Evolutionary conservation across 2,797 vertebrate genomes (phyloP).

Genomic region (Lithobates pipiens): DNA sequence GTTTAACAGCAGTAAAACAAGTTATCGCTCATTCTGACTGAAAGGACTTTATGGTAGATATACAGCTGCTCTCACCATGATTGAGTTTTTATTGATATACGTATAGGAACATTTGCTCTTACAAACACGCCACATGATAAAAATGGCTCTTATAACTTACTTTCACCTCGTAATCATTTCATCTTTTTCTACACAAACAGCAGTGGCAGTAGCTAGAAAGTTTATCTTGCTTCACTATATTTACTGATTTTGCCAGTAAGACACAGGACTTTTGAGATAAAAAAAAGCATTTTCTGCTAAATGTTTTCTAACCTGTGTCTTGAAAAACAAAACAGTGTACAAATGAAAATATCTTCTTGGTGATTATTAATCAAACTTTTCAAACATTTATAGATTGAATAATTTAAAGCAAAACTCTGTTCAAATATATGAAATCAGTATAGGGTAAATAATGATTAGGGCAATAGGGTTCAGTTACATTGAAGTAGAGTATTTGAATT

Average conservation of each 20-base stretch:
- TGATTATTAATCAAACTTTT: too few relatives aligned
- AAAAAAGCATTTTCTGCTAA: neutral
- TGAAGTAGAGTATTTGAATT: too few relatives aligned
- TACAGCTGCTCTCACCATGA: slow-evolving; percentile 42
- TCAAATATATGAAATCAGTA: too few relatives aligned
- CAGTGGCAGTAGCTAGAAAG: slow-evolving; percentile 28
- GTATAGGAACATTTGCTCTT: slow-evolving; percentile 52
- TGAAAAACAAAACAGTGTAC: neutral
- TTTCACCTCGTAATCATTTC: slow-evolving; percentile 43
- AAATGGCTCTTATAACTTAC: slow-evolving; percentile 48
- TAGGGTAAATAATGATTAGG: too few relatives aligned
- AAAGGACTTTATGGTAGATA: slow-evolving; percentile 55
- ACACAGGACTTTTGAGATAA: neutral
- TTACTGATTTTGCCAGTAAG: neutral
- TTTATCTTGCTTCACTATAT: slow-evolving; percentile 35
- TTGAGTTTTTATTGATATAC: slow-evolving; percentile 60
- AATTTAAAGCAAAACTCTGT: too few relatives aligned
- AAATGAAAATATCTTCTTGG: neutral
- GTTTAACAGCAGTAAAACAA: slow-evolving; percentile 46
- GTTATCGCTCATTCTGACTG: slow-evolving; percentile 54
- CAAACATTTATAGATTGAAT: too few relatives aligned
- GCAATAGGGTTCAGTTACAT: too few relatives aligned
- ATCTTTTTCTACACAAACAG: slow-evolving; percentile 47
- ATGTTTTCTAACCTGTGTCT: neutral
- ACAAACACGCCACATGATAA: slow-evolving; percentile 49